Conservation (phyloP, 2,113 vertebrate genomes). For the Orycteropus afer region DNA sequence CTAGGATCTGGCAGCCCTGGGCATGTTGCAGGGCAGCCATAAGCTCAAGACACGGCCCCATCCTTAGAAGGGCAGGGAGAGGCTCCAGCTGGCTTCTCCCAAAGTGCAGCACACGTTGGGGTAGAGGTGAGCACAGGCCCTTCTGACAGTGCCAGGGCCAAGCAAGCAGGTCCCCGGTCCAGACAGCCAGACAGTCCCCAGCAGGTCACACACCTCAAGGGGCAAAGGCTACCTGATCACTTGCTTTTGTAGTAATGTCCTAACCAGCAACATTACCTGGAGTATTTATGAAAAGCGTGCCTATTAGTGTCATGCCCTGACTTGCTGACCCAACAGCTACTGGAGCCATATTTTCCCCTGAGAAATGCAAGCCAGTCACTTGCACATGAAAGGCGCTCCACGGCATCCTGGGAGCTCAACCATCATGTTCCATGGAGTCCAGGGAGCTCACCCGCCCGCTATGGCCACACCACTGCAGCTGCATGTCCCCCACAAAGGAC, state of each 20-base stretch:
- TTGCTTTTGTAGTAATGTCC: not conserved
- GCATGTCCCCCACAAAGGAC: not conserved
- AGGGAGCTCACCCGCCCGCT: not conserved
- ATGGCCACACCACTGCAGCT: not conserved
- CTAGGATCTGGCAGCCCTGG: not conserved
- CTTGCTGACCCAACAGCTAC: not conserved
- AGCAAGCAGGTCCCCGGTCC: too few species aligned
- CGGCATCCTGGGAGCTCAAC: too few species aligned
- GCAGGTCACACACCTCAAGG: not conserved
- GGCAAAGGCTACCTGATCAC: rapidly evolving
- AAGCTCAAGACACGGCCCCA: not conserved
- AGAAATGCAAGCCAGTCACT: rapidly evolving
- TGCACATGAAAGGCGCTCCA: too few species aligned
- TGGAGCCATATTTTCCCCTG: rapidly evolving
- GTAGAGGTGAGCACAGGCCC: too few species aligned
- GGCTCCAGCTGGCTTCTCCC: too few species aligned
- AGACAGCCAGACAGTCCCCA: not conserved
- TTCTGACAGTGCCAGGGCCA: too few species aligned
- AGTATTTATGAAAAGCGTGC: rapidly evolving
- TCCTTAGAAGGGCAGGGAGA: too few species aligned
- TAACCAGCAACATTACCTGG: rapidly evolving
- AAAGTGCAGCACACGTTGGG: too few species aligned
- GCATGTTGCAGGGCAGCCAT: not conserved
- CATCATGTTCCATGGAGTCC: too few species aligned
- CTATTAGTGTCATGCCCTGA: rapidly evolving